Percentiles rank a stretch among this genome's conserved stretches.
Conservation (phyloP, 2,113 vertebrate species). For the Pseudorectes ferrugineus region DNA sequence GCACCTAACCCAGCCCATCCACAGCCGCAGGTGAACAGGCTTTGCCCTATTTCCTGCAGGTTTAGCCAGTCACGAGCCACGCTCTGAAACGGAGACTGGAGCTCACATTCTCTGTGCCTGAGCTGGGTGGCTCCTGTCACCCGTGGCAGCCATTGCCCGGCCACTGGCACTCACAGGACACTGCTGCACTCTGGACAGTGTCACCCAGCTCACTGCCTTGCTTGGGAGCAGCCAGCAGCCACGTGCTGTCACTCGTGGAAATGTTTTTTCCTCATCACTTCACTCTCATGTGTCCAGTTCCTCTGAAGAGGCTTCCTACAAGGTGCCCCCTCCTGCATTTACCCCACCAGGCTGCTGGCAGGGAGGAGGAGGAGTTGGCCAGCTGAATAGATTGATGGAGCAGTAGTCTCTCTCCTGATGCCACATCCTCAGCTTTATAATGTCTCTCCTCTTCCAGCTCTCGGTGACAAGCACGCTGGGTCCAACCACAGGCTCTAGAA, state of each 20-base stretch:
- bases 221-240: neutral
- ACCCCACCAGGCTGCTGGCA: neutral
- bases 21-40: neutral
- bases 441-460: neutral
- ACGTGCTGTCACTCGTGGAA: neutral
- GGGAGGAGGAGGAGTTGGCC: neutral
- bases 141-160: neutral
- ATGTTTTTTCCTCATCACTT: neutral
- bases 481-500: neutral
- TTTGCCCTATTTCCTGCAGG: neutral
- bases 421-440: neutral
- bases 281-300: neutral
- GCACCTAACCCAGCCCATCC: neutral
- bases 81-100: neutral
- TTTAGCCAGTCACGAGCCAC: neutral
- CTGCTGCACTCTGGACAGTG: neutral
- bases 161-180: neutral
- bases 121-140: neutral
- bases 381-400: neutral
- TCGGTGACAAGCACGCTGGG: rapidly evolving
- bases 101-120: neutral
- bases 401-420: neutral
- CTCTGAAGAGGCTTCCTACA: neutral
- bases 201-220: neutral
- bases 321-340: neutral